A percentile compares a stretch with the other conserved stretches of the same genome.
These are phyloP conservation scores for Serinus canaria DNA, from an alignment of 2,113 vertebrate species.

Conservation along the genomic window DNA sequence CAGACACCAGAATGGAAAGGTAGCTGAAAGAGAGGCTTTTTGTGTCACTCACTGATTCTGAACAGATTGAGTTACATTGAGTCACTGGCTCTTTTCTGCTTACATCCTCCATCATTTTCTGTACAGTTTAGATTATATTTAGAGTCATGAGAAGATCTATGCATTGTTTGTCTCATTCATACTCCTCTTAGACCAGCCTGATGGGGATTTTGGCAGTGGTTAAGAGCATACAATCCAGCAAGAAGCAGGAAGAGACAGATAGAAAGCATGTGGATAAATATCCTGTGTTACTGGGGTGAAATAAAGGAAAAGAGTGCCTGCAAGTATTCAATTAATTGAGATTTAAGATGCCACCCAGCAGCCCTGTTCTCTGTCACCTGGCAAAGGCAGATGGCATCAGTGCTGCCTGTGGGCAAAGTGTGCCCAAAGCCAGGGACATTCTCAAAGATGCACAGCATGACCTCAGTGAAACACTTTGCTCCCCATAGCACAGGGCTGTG, in stretches of 20 bases:
- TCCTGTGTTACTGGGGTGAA: rapidly evolving
- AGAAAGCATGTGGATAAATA: background rate
- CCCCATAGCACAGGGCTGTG: background rate
- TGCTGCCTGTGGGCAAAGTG: background rate
- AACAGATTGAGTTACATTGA: background rate
- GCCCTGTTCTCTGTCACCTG: background rate
- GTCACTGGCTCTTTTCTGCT: background rate
- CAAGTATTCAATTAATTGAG: background rate
- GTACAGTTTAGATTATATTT: background rate
- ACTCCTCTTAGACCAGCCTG: background rate
- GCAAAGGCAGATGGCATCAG: background rate
- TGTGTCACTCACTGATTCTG: background rate
- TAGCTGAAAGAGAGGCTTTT: background rate
- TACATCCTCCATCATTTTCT: background rate
- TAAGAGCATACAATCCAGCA: background rate
- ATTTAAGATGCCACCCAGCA: background rate
- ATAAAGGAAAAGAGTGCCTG: background rate
- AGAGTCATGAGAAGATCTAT: background rate
- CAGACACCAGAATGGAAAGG: background rate
- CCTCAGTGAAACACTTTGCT: background rate
- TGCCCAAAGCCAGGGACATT: background rate
- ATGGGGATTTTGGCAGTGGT: background rate
- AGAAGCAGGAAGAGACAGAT: background rate
- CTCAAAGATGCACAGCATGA: background rate
- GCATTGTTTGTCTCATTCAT: background rate